Evolutionary conservation across 2,113 vertebrate genomes (phyloP), one percentile per base, ranked within the genome.

Genomic region (Columbina picui): DNA sequence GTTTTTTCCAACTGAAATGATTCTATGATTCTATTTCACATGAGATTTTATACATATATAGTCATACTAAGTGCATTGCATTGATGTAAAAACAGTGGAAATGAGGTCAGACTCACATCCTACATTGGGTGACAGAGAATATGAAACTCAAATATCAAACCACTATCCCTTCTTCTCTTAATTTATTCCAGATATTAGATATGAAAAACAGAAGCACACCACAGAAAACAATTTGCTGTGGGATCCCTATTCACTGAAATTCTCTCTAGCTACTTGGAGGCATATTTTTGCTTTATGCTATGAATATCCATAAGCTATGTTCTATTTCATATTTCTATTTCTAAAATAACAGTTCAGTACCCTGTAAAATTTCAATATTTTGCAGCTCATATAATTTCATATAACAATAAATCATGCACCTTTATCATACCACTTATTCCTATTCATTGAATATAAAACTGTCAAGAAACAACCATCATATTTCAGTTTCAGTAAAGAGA

Each of bases 371-470:
- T 68, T 93, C 84, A 92, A 84, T 95, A 95, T 91, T 95, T 53
- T 94, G 57, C 39, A 84, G 74, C 74, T 94, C 81, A 36, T 73
- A 36, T 94, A 96, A 94, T 95, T 87, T 34, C 53, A 61, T 70
- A 55, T 85, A 89, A 61, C 82, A 96, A 94, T 91, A 96, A 80
- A 95, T 74, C 78, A 80, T 39, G 75, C 43, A 94, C 92, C 90
- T 95, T 94, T 95, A 70, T 90, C 71, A 88, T 81, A 83, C 23
- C 75, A 88, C 82, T 91, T 91, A 89, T 95, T 94, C 78, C 34
- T 91, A 67, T 55, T 91, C 93, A 47, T 95, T 96, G 94, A 95
- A 95, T 96, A 93, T 73, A 64, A 94, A 90, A 94, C 94, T 94
- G 93, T 91, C 93, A 97, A 93, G 87, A 95, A 93, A 94, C 29